Conservation (phyloP, 2,888 invertebrate genomes). For the Morpho deidamia region DNA sequence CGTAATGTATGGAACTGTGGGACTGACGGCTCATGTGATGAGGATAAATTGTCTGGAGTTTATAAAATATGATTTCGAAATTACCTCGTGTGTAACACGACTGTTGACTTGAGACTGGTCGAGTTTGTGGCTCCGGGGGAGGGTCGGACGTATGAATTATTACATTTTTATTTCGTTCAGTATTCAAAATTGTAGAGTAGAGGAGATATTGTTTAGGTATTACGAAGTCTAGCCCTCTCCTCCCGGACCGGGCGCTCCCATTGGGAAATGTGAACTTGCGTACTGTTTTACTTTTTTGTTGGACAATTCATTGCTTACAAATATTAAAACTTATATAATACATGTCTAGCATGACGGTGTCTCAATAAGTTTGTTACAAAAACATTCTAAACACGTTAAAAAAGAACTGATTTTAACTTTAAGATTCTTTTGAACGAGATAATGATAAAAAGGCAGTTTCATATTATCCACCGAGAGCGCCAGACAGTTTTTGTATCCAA, state of each 20-base stretch:
- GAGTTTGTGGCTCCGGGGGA: slow-evolving; percentile 33
- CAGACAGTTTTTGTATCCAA: slow-evolving; percentile 70
- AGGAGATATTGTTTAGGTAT: too few species aligned
- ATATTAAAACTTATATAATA: too few species aligned
- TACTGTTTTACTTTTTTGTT: neutral
- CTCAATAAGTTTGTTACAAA: too few species aligned
- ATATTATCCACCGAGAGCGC: slow-evolving; percentile 32
- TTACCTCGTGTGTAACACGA: slow-evolving; percentile 71
- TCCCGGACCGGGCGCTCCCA: slow-evolving; percentile 28
- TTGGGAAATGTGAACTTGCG: slow-evolving; percentile 24
- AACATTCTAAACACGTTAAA: too few species aligned
- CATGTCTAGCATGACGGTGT: too few species aligned
- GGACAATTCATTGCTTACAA: neutral
- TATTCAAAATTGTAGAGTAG: too few species aligned
- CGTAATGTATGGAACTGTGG: slow-evolving; percentile 53
- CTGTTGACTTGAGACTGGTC: slow-evolving; percentile 64
- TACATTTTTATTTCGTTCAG: neutral
- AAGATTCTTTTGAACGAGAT: too few species aligned
- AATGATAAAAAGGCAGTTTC: slow-evolving; percentile 4
- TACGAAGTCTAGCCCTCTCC: slow-evolving; percentile 1
- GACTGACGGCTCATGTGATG: slow-evolving; percentile 75
- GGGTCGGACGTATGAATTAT: neutral
- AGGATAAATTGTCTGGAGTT: slow-evolving; percentile 53
- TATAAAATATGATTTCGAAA: slow-evolving; percentile 45
- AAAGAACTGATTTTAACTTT: neutral